Evolutionary conservation across 2,888 invertebrate species (phyloP).

Genomic region (Vanessa cardui): DNA sequence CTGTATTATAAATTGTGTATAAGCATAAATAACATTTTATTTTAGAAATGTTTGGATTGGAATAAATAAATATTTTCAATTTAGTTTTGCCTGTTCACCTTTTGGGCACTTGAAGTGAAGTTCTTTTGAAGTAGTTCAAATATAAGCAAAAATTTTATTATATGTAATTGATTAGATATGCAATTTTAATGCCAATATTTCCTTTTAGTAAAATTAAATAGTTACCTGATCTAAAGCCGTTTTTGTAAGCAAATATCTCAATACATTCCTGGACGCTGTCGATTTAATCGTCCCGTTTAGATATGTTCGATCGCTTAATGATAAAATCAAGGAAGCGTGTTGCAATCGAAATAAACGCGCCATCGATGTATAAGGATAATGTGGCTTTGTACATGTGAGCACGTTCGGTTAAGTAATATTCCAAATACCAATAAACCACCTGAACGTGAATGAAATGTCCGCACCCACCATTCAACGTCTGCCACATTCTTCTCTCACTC

Average conservation of each 20-base stretch:
- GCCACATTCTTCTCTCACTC: conserved; percentile 40
- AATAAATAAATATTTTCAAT: too few species aligned
- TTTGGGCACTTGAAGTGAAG: too few species aligned
- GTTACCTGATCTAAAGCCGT: background rate
- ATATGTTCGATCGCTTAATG: conserved; percentile 26
- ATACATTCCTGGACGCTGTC: conserved; percentile 13
- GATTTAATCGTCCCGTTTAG: conserved; percentile 24
- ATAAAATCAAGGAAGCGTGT: conserved; percentile 36
- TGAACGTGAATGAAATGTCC: conserved; percentile 70
- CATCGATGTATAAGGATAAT: conserved; percentile 32
- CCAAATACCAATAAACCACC: conserved; percentile 64
- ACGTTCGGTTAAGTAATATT: conserved; percentile 57
- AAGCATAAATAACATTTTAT: too few species aligned
- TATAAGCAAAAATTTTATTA: too few species aligned
- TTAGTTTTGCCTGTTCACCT: too few species aligned
- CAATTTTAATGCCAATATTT: background rate
- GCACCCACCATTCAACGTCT: conserved; percentile 61
- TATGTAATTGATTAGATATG: too few species aligned
- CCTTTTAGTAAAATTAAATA: background rate
- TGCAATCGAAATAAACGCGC: conserved; percentile 31
- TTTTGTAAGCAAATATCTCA: conserved; percentile 11
- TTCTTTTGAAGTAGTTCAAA: too few species aligned
- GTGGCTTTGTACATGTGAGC: conserved; percentile 31
- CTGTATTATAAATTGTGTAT: too few species aligned
- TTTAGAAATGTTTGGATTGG: too few species aligned